These are phyloP conservation scores for Leuciscus idus DNA, from an alignment of 2,113 vertebrate genomes.

Conservation along the genomic window DNA sequence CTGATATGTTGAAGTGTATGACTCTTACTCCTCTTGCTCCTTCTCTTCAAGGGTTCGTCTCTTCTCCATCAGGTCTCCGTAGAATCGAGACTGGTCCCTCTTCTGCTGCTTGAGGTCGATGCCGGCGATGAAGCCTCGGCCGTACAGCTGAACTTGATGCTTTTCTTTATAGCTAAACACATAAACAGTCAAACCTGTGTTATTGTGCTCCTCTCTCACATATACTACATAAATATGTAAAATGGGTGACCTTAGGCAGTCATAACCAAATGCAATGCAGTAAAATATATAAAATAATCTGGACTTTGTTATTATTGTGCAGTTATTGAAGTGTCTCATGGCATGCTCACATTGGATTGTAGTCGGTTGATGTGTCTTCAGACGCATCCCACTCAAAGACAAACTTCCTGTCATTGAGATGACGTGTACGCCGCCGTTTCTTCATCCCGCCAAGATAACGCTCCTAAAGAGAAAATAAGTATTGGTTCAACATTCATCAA, in stretches of 20 bases:
- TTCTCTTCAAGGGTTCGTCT: constrained; percentile 94
- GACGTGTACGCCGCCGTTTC: constrained; percentile 91
- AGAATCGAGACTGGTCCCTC: constrained; percentile 94
- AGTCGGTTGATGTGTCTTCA: constrained; percentile 94
- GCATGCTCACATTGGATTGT: constrained; percentile 91
- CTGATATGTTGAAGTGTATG: background rate
- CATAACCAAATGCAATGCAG: background rate
- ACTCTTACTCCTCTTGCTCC: constrained; percentile 94
- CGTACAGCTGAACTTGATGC: constrained; percentile 92
- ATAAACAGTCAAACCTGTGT: background rate
- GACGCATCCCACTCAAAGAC: constrained; percentile 99
- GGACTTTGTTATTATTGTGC: background rate
- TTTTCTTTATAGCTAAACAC: constrained; percentile 90
- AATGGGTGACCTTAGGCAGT: background rate
- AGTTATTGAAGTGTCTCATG: background rate
- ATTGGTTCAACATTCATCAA: background rate
- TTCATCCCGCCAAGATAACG: constrained; percentile 94
- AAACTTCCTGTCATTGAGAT: constrained; percentile 97
- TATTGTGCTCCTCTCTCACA: background rate
- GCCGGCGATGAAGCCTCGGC: constrained; percentile 94
- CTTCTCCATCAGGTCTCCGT: constrained; percentile 97
- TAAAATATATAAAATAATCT: background rate
- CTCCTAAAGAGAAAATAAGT: constrained; percentile 77
- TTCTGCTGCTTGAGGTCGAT: constrained; percentile 98
- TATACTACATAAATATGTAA: background rate